Base-by-base conservation (phyloP, 1,140 invertebrate genomes). In the Drosophila suzukii region DNA sequence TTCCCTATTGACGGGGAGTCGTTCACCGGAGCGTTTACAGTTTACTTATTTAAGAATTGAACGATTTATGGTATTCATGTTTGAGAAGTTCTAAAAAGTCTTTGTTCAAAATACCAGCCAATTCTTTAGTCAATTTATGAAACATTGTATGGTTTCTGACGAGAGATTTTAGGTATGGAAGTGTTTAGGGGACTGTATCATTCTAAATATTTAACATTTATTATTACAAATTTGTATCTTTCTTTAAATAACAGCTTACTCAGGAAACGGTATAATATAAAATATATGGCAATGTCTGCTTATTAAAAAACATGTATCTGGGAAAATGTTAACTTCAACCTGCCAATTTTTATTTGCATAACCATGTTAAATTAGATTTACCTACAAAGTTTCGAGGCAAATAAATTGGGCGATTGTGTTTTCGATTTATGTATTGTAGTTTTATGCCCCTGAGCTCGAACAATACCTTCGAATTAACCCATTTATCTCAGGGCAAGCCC, bases 401-500 rank as follows among this genome's bases (percentile, higher is more conserved):
- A 34, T 51, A 51, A 51, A 34, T 51, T 34, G 8, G 27, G 30
- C 49, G 32, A 8, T 30, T 51, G 30, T 32, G 30, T 15, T 6
- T n/a, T 11, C 30, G n/a, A 34, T 11, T 17, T 13, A 13, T 34
- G 30, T 32, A 4, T 4, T 32, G 27, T 34, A 8, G 8, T 50
- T 46, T 24, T 46, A 13, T 47, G 24, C 24, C 13, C 46, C n/a
- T 17, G 0, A 6, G 5, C 6, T 6, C 32, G 32, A 51, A 51
- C 50, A 53, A 53, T 36, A 12, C 50, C 32, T 36, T 36, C 2
- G 12, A 53, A 36, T 53, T 36, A 53, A 53, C 15, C 50, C 50
- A 53, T 34, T 36, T 20, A 53, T 53, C 5, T 36, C 0, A 12
- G 17, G 32, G 32, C n/a, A 17, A 39, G 10, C 32, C 43, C 38